Evolutionary conservation across 2,888 invertebrate genomes (phyloP), one percentile per base, ranked within the genome.

Genomic region (Chymomyza caudatula): DNA sequence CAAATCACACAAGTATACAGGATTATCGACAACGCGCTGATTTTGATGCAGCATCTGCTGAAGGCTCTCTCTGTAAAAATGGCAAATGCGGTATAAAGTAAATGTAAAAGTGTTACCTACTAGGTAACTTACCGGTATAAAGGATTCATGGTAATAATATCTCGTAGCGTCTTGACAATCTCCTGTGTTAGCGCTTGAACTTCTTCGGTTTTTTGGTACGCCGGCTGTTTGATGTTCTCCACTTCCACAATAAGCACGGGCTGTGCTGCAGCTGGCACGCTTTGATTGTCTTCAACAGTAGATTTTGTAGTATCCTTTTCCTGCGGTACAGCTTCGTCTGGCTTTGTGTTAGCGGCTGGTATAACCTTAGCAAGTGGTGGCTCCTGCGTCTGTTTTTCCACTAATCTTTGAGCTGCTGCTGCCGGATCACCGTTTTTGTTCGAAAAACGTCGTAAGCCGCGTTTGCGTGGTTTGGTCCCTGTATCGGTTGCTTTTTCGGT

Each of bases 21-120:
- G 99, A 92, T 99, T 99, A 90, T 99, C 99, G 11, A 98, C 96
- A 23, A 99, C 97, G 64, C 98, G 93, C 90, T 98, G 98, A 1
- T 98, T 98, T 86, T 98, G 97, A 80, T 98, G 97, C 85, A 99
- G 92, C 95, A 99, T 97, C 91, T 98, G 98, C 88, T 98, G 97
- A n/a, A 99, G 93, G 58, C 98, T 97, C 89, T 99, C 99, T 75
- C 98, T 95, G 78, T 0, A 63, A 69, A 13, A 29, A n/a, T n/a
- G n/a, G n/a, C n/a, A 52, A n/a, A 43, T 20, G n/a, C 2, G 5
- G 2, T 8, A 1, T 8, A 52, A 20, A 4, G 8, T 20, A 22
- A 25, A 25, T 23, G n/a, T n/a, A n/a, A n/a, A n/a, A n/a, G n/a
- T n/a, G n/a, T n/a, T n/a, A n/a, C n/a, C n/a, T n/a, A 47, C 4